phyloP scores from a whole-genome alignment of 2,888 invertebrate genomes.

The Cephus sareptanus region DNA sequence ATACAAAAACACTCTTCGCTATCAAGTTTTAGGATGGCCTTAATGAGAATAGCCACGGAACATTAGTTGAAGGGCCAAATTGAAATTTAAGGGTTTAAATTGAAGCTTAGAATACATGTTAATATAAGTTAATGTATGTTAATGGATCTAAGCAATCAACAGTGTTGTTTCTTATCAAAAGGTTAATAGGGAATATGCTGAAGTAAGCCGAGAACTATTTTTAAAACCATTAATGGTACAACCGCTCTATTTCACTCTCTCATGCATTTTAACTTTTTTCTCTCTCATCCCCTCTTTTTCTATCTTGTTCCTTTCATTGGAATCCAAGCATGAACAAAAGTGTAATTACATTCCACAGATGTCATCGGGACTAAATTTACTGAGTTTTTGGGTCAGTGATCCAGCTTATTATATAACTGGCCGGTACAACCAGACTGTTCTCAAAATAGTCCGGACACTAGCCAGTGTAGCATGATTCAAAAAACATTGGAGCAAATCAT shows the following conservation, averaged over 20 bases:
- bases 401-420: slow-evolving; percentile 26
- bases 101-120: neutral
- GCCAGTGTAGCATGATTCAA: neutral
- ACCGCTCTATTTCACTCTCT: neutral
- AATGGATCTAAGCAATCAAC: neutral
- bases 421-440: slow-evolving; percentile 53
- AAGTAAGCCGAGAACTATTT: neutral
- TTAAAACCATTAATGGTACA: neutral
- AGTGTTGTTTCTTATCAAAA: neutral
- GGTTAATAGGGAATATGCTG: neutral
- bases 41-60: neutral
- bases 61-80: neutral
- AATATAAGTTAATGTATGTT: neutral
- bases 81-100: neutral
- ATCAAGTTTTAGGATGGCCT: neutral
- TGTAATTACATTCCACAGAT: slow-evolving; percentile 50
- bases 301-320: neutral
- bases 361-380: slow-evolving; percentile 44
- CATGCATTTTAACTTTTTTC: neutral
- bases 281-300: neutral
- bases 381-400: slow-evolving; percentile 33
- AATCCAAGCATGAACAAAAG: slow-evolving; percentile 20
- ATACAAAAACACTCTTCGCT: neutral
- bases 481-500: slow-evolving; percentile 1
- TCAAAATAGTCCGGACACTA: slow-evolving; percentile 54